phyloP scores from a whole-genome alignment of 1,140 invertebrate genomes.

The Macrobrachium rosenbergii region DNA sequence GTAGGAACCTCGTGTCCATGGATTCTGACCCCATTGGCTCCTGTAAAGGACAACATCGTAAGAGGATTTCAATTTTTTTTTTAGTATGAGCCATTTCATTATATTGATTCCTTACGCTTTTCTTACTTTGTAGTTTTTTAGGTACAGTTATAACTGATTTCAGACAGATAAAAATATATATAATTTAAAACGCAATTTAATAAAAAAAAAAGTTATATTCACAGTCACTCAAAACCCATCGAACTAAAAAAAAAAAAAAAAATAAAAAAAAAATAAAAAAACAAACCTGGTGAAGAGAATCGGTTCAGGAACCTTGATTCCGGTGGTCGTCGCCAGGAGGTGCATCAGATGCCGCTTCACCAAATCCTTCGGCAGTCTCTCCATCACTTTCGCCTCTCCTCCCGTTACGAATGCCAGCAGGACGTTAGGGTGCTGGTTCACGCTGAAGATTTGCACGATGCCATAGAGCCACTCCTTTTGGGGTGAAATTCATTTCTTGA shows the following conservation, averaged over 20 bases:
- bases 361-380: constrained; percentile 4
- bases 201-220: not conserved
- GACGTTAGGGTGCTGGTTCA: constrained; percentile 25
- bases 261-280: not conserved
- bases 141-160: too few relatives aligned
- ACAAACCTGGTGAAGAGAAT: constrained; percentile 44
- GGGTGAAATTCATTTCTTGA: too few relatives aligned
- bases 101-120: not conserved
- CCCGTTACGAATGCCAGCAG: constrained; percentile 40
- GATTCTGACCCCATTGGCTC: constrained; percentile 39
- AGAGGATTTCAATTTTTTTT: not conserved
- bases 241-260: not conserved
- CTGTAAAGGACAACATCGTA: not conserved
- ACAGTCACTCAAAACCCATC: not conserved
- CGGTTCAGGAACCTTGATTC: constrained; percentile 8
- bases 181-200: too few relatives aligned
- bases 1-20: constrained; percentile 44
- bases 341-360: constrained; percentile 25
- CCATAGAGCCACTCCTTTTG: constrained; percentile 33
- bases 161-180: too few relatives aligned
- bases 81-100: not conserved
- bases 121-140: too few relatives aligned
- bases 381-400: constrained; percentile 8
- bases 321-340: constrained; percentile 13
- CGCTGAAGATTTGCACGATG: not conserved